These are phyloP conservation scores for Aspidoscelis tigris DNA, from an alignment of 2,113 vertebrate species.

Conservation along the genomic window DNA sequence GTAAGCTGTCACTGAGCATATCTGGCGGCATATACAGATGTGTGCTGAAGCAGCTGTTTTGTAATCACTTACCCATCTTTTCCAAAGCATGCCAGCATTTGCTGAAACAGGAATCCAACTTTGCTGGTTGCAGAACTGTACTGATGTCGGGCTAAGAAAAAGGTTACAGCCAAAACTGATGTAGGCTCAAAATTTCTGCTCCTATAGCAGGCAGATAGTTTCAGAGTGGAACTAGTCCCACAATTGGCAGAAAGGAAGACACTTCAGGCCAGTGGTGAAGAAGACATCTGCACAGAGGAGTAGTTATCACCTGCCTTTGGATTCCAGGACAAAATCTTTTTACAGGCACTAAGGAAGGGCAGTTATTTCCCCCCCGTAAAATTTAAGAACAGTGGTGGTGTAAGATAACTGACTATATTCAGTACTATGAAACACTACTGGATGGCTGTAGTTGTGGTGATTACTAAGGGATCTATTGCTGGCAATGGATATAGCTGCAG, in stretches of 20 bases:
- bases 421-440: conserved; percentile 22
- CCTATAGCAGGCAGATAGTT: neutral
- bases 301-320: neutral
- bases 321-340: neutral
- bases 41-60: conserved; percentile 52
- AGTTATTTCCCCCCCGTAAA: conserved; percentile 26
- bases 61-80: conserved; percentile 58
- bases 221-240: neutral
- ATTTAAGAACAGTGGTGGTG: conserved; percentile 5
- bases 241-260: neutral
- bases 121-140: conserved; percentile 61
- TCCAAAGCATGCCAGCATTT: conserved; percentile 58
- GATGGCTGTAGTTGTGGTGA: conserved; percentile 23
- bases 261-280: conserved; percentile 23
- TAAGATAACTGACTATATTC: neutral
- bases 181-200: neutral
- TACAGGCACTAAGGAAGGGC: conserved; percentile 40
- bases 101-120: conserved; percentile 47
- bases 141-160: conserved; percentile 56
- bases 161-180: conserved; percentile 30
- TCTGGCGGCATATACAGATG: conserved; percentile 41
- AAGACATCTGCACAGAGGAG: conserved; percentile 47
- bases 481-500: conserved; percentile 53
- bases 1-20: conserved; percentile 74
- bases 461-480: conserved; percentile 62